Percentiles rank a stretch among this genome's conserved stretches.
Evolutionary conservation across 2,113 vertebrate genomes (phyloP).

Genomic region (Microcebus jonahi): DNA sequence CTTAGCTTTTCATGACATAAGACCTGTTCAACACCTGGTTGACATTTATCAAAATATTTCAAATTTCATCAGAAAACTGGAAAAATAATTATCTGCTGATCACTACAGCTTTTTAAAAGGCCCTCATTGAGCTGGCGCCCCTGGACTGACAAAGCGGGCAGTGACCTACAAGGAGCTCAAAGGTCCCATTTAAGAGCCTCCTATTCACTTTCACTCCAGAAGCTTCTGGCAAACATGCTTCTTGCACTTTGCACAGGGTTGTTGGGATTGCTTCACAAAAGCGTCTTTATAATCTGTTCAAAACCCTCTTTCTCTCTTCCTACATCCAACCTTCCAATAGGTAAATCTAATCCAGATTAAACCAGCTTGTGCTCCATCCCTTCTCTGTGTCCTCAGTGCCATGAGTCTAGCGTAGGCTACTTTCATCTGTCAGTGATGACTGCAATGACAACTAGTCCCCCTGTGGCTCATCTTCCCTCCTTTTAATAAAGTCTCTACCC

Average conservation of each 20-base stretch:
- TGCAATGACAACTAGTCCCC: background rate
- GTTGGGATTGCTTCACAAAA: background rate
- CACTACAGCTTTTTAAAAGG: background rate
- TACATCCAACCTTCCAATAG: background rate
- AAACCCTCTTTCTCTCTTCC: background rate
- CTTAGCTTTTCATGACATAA: background rate
- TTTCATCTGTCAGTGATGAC: background rate
- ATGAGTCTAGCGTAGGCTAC: rapidly evolving
- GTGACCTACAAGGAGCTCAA: background rate
- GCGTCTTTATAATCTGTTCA: background rate
- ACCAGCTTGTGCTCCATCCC: background rate
- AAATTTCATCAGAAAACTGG: conserved; percentile 23
- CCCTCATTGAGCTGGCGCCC: background rate
- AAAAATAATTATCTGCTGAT: background rate
- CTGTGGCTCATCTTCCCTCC: background rate
- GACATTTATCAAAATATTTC: background rate
- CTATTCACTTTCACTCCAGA: background rate
- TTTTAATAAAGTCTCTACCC: background rate
- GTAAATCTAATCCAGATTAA: background rate
- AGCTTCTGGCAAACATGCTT: background rate
- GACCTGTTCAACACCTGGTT: background rate
- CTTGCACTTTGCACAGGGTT: background rate
- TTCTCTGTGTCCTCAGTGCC: background rate
- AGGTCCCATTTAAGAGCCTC: background rate
- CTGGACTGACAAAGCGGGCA: no score